phyloP scores from a whole-genome alignment of 2,113 vertebrate genomes.

The Perognathus longimembris region DNA sequence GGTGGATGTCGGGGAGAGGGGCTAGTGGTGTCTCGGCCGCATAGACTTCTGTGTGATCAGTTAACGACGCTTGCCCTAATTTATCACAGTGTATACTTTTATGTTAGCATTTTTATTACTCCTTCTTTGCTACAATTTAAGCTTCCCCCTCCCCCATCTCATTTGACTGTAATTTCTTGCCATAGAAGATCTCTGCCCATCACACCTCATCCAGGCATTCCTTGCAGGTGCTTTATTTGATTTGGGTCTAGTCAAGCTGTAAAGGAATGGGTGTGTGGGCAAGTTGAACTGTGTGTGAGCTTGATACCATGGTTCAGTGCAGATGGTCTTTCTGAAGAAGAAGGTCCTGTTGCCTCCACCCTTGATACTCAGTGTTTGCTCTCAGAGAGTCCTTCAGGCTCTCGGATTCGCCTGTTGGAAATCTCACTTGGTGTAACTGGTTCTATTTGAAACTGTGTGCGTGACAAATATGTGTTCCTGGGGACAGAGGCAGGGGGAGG shows the following conservation, averaged over 20 bases:
- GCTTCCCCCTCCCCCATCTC: not conserved
- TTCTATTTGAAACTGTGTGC: conserved; percentile 21
- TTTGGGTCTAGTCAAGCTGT: conserved; percentile 51
- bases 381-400: conserved; percentile 36
- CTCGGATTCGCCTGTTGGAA: conserved; percentile 51
- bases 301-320: not conserved
- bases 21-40: conserved; percentile 81
- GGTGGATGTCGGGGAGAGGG: conserved; percentile 77
- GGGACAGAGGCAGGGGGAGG: conserved; percentile 42
- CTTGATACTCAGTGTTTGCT: not conserved
- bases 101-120: conserved; percentile 80
- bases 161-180: conserved; percentile 70
- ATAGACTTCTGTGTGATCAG: conserved; percentile 83
- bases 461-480: not conserved
- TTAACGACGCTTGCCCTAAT: conserved; percentile 83
- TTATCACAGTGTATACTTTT: conserved; percentile 79
- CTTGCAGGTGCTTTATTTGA: conserved; percentile 57
- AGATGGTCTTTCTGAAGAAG: not conserved
- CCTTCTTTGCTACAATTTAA: conserved; percentile 34
- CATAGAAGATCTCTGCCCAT: conserved; percentile 46
- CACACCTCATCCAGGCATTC: conserved; percentile 47
- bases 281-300: conserved; percentile 52
- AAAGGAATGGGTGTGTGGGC: conserved; percentile 50
- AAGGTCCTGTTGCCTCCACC: not conserved
- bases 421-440: not conserved